Evolutionary conservation across 2,797 vertebrate species (phyloP).

Genomic region (Oreochromis grahami): DNA sequence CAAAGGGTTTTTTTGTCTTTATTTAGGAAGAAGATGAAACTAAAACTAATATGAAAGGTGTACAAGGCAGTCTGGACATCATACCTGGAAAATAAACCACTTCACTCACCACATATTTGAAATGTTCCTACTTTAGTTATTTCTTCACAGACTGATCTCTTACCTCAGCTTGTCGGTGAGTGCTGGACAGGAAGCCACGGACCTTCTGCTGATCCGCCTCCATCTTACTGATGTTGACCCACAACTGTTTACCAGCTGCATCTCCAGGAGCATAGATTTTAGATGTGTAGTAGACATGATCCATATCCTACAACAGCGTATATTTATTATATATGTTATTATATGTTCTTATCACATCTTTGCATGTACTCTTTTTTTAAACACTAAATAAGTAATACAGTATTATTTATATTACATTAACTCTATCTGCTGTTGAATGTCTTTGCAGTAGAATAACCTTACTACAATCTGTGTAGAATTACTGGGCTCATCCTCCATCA

Average conservation of each 20-base stretch:
- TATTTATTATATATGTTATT: not conserved
- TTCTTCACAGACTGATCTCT: not conserved
- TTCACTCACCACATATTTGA: not conserved
- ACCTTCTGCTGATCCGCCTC: slow-evolving; percentile 84
- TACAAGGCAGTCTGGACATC: not conserved
- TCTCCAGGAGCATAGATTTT: slow-evolving; percentile 84
- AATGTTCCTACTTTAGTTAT: not conserved
- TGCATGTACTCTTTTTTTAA: not conserved
- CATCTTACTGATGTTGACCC: slow-evolving; percentile 87
- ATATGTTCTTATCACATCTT: not conserved
- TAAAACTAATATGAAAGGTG: not conserved
- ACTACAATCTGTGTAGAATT: slow-evolving; percentile 66
- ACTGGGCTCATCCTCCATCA: slow-evolving; percentile 58
- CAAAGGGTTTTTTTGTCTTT: not conserved
- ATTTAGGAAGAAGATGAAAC: not conserved
- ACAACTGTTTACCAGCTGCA: slow-evolving; percentile 78
- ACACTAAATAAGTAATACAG: not conserved
- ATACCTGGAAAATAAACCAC: too few species aligned
- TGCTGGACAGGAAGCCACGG: slow-evolving; percentile 85
- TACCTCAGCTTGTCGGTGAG: slow-evolving; percentile 87
- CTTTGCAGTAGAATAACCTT: not conserved
- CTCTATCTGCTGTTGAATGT: not conserved
- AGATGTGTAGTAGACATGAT: slow-evolving; percentile 93
- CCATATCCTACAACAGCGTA: slow-evolving; percentile 71
- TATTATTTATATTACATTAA: not conserved